Evolutionary conservation across 2,113 vertebrate genomes (phyloP).

Genomic region (Rana temporaria): DNA sequence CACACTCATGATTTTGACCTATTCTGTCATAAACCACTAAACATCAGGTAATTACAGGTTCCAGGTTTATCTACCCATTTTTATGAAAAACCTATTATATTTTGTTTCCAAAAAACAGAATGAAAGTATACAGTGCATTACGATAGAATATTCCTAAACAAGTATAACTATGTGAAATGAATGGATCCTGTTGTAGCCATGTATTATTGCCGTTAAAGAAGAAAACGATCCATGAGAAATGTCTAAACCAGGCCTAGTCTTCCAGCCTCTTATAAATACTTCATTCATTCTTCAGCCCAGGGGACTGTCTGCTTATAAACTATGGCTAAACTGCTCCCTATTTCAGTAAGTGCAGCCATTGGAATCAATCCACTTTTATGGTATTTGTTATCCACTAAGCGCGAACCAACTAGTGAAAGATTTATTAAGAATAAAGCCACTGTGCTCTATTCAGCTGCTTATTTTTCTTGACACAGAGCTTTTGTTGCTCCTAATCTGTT

Average conservation of each 20-base stretch:
- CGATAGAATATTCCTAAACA: no score
- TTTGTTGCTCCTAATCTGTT: conserved; percentile 6
- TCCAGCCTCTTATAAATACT: conserved; percentile 19
- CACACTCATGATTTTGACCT: no score
- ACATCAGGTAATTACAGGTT: no score
- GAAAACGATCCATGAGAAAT: background rate
- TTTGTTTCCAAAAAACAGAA: no score
- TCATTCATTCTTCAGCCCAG: background rate
- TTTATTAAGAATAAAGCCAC: conserved; percentile 17
- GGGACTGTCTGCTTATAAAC: conserved; percentile 34
- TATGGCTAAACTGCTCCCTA: conserved; percentile 24
- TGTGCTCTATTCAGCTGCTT: conserved; percentile 6
- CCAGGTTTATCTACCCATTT: no score
- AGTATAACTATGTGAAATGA: background rate
- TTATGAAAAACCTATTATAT: no score
- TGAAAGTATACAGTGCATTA: no score
- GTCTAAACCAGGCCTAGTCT: background rate
- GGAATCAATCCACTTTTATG: conserved; percentile 43
- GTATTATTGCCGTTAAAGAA: background rate
- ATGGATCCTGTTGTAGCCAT: background rate
- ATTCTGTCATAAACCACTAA: no score
- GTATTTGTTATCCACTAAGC: conserved; percentile 31
- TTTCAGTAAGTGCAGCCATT: conserved; percentile 23
- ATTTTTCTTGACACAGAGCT: background rate
- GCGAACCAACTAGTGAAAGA: conserved; percentile 24